Conservation (phyloP, 2,113 vertebrate genomes). For the Phodopus roborovskii region DNA sequence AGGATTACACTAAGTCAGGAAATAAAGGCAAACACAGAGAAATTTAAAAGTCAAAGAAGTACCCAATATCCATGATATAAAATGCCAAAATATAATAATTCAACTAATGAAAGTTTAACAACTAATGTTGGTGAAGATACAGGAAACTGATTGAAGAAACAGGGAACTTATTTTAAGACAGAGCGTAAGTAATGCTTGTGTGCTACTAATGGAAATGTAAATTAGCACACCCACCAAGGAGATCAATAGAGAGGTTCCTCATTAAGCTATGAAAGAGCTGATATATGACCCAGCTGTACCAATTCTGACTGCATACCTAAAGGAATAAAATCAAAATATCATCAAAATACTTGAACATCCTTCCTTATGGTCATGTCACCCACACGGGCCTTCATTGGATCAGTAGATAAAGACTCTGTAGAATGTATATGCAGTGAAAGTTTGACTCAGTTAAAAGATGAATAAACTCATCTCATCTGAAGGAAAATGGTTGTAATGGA, state of each 20-base stretch:
- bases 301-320: not conserved
- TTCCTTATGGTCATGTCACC: not conserved
- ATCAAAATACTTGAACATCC: not conserved
- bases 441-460: not conserved
- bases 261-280: not conserved
- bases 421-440: not conserved
- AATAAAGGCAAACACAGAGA: not conserved
- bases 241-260: not conserved
- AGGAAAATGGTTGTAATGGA: not conserved
- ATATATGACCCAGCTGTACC: not conserved
- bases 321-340: not conserved
- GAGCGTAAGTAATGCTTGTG: not conserved
- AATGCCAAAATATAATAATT: not conserved
- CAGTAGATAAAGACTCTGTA: not conserved
- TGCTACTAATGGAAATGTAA: not conserved
- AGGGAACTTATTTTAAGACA: not conserved
- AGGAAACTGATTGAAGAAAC: not conserved
- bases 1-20: not conserved
- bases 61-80: not conserved
- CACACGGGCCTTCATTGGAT: not conserved
- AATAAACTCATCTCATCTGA: not conserved
- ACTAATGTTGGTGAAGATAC: not conserved
- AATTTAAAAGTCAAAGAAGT: not conserved
- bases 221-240: not conserved
- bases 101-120: no score